Evolutionary conservation across 2,888 invertebrate genomes (phyloP).

Genomic region (Eupithecia subfuscata): DNA sequence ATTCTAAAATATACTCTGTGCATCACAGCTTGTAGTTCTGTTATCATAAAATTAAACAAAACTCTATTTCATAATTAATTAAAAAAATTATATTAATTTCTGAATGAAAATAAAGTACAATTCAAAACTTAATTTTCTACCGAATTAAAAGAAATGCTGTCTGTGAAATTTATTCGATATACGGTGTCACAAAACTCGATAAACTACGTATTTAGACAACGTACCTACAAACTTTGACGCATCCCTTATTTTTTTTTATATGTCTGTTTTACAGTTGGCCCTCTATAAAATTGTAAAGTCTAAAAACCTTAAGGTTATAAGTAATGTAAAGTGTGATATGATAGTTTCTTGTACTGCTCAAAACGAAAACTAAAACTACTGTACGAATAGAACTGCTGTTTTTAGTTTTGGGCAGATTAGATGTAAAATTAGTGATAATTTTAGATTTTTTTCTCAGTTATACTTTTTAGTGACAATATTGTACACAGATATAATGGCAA

Average conservation of each 20-base stretch:
- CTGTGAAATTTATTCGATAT: not conserved
- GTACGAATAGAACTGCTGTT: constrained; percentile 25
- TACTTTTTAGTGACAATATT: constrained; percentile 22
- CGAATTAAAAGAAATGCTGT: not conserved
- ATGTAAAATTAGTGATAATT: constrained; percentile 26
- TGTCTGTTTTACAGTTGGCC: not conserved
- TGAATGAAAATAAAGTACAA: not conserved
- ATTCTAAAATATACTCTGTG: not conserved
- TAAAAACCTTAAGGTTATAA: constrained; percentile 22
- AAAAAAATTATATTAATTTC: not conserved
- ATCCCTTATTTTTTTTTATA: not conserved
- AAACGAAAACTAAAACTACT: constrained; percentile 19
- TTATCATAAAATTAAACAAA: not conserved
- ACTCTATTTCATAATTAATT: not conserved
- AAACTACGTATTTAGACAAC: constrained; percentile 6
- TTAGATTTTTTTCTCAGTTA: constrained; percentile 15
- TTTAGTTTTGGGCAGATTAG: constrained; percentile 36
- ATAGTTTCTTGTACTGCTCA: constrained; percentile 30
- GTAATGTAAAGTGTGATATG: constrained; percentile 52
- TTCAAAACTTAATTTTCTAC: not conserved
- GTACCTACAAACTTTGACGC: not conserved
- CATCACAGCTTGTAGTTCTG: not conserved
- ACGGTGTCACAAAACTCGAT: not conserved
- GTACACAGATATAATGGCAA: constrained; percentile 21
- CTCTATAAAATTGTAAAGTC: constrained; percentile 14